These are phyloP conservation scores for Leptopilina syphax DNA, from an alignment of 2,888 invertebrate genomes.

Conservation along the genomic window DNA sequence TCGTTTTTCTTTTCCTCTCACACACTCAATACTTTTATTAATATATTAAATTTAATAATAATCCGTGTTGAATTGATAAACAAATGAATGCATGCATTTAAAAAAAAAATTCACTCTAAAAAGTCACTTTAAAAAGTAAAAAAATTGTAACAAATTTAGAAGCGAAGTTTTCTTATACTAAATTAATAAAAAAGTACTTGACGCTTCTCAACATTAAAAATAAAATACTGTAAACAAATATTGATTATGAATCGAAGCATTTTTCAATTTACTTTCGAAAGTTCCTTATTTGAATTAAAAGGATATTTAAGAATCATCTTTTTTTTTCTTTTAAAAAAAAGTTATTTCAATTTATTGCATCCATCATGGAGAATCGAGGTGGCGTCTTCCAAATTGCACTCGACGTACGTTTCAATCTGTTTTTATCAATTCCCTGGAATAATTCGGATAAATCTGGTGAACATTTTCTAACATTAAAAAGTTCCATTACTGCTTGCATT, in stretches of 20 bases:
- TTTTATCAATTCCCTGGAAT: slow-evolving; percentile 83
- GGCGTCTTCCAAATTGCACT: slow-evolving; percentile 87
- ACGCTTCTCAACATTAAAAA: slow-evolving; percentile 16
- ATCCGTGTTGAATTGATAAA: not conserved
- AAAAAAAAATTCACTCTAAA: slow-evolving; percentile 8
- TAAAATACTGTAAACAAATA: slow-evolving; percentile 39
- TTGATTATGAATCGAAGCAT: not conserved
- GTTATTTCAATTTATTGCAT: slow-evolving; percentile 48
- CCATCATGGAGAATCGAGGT: slow-evolving; percentile 81
- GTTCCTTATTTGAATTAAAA: not conserved
- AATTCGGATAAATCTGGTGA: slow-evolving; percentile 83
- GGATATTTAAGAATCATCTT: slow-evolving; percentile 1
- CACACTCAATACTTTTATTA: not conserved
- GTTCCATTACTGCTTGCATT: slow-evolving; percentile 78
- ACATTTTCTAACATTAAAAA: slow-evolving; percentile 78
- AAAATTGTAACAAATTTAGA: slow-evolving; percentile 32
- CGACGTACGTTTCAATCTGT: slow-evolving; percentile 83
- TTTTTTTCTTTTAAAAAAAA: not conserved
- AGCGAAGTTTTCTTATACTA: slow-evolving; percentile 2
- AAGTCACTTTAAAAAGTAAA: not conserved
- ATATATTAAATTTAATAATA: slow-evolving; percentile 29
- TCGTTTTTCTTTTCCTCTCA: not conserved
- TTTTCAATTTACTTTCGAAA: not conserved
- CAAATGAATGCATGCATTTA: not conserved
- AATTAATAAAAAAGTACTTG: not conserved